Conservation (phyloP, 2,113 vertebrate genomes). For the Meriones unguiculatus region DNA sequence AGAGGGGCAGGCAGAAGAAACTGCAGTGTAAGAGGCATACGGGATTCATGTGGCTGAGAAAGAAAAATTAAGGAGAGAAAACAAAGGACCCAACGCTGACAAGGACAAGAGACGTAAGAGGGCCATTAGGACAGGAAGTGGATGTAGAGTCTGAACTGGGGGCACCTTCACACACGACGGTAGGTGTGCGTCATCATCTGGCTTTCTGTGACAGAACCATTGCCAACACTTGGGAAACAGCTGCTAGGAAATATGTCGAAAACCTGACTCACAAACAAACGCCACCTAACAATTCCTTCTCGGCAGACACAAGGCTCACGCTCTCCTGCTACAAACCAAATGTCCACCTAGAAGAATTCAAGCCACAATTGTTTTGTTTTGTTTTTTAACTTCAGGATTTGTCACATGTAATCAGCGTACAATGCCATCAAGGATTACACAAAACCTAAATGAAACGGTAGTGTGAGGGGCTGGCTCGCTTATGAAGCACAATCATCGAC, state of each 20-base stretch:
- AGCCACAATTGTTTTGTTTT: constrained; percentile 71
- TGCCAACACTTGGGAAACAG: constrained; percentile 72
- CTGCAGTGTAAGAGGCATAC: constrained; percentile 89
- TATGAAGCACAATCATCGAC: background rate
- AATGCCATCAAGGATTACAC: constrained; percentile 86
- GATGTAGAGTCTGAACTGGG: constrained; percentile 88
- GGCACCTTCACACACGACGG: constrained; percentile 66
- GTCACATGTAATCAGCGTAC: constrained; percentile 82
- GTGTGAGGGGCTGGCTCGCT: background rate
- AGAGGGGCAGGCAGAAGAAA: constrained; percentile 95
- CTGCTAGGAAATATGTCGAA: constrained; percentile 83
- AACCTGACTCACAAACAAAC: constrained; percentile 75
- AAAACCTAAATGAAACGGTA: constrained; percentile 80
- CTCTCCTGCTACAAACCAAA: constrained; percentile 83
- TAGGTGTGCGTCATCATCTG: constrained; percentile 65
- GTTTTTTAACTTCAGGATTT: constrained; percentile 81
- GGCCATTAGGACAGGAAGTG: constrained; percentile 87
- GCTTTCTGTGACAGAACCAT: constrained; percentile 73
- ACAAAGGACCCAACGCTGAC: constrained; percentile 90
- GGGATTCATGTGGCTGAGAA: constrained; percentile 91
- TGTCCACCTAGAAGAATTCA: constrained; percentile 81
- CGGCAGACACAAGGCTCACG: constrained; percentile 72
- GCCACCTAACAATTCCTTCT: constrained; percentile 75
- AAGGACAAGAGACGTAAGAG: constrained; percentile 87
- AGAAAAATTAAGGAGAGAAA: constrained; percentile 90